Percentiles rank a stretch among this genome's conserved stretches.
Evolutionary conservation across 2,797 vertebrate genomes (phyloP).

Genomic region (Megalops cyprinoides): DNA sequence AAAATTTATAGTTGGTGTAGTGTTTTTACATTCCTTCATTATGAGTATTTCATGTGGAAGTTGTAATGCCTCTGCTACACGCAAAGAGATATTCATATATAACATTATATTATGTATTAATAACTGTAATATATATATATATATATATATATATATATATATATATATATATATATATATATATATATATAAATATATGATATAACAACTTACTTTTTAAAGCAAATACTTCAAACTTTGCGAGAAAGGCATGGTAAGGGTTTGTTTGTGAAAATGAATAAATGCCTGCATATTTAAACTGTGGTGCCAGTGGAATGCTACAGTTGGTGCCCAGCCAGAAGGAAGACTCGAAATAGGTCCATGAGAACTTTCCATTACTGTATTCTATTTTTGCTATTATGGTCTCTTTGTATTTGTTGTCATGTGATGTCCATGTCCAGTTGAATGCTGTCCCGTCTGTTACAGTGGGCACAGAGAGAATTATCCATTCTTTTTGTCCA

Average conservation of each 20-base stretch:
- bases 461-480: neutral
- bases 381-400: conserved; percentile 15
- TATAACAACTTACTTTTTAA: conserved; percentile 29
- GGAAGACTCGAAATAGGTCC: neutral
- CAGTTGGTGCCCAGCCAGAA: neutral
- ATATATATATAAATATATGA: too few relatives aligned
- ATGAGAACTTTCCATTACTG: neutral
- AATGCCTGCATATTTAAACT: conserved; percentile 18
- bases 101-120: too few relatives aligned
- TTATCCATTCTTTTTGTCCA: neutral
- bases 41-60: too few relatives aligned
- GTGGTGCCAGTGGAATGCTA: neutral
- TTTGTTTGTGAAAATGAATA: conserved; percentile 30
- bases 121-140: too few relatives aligned
- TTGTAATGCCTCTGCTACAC: too few relatives aligned
- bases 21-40: too few relatives aligned
- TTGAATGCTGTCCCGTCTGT: conserved; percentile 3
- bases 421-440: conserved; percentile 36
- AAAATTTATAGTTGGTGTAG: too few relatives aligned
- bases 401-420: neutral
- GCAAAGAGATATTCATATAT: too few relatives aligned
- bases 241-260: neutral
- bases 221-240: conserved; percentile 27
- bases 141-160: too few relatives aligned
- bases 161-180: too few relatives aligned